phyloP scores from a whole-genome alignment of 2,113 vertebrate species.

The Natator depressus region DNA sequence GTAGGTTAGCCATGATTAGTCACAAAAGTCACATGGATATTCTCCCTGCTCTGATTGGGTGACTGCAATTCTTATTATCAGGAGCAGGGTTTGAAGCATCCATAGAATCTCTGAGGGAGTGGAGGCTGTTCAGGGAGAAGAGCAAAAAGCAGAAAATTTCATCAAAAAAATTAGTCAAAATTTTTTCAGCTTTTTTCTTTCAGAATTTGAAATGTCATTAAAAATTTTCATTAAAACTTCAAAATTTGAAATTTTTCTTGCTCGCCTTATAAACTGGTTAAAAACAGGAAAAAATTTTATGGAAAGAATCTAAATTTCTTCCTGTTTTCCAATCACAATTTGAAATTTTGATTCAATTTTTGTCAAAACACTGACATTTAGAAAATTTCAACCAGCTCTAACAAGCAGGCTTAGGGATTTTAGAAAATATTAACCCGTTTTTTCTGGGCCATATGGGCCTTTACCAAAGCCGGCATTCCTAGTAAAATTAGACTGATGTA shows the following conservation, averaged over 20 bases:
- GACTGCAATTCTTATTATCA: background rate
- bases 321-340: too few relatives aligned
- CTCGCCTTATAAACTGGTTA: background rate
- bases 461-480: background rate
- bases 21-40: accelerated
- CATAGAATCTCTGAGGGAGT: background rate
- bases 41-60: background rate
- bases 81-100: background rate
- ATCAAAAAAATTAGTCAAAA: background rate
- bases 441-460: background rate
- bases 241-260: background rate
- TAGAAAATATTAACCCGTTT: background rate
- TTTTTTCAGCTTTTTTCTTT: background rate
- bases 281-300: background rate
- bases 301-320: background rate
- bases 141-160: accelerated
- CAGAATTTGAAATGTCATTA: background rate
- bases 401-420: background rate
- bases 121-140: background rate
- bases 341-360: too few relatives aligned
- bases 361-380: background rate
- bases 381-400: background rate
- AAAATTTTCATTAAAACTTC: background rate
- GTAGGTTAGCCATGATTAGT: background rate
- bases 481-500: background rate